Evolutionary conservation across 2,113 vertebrate genomes (phyloP), one percentile per base, ranked within the genome.

Genomic region (Muntiacus muntjak): DNA sequence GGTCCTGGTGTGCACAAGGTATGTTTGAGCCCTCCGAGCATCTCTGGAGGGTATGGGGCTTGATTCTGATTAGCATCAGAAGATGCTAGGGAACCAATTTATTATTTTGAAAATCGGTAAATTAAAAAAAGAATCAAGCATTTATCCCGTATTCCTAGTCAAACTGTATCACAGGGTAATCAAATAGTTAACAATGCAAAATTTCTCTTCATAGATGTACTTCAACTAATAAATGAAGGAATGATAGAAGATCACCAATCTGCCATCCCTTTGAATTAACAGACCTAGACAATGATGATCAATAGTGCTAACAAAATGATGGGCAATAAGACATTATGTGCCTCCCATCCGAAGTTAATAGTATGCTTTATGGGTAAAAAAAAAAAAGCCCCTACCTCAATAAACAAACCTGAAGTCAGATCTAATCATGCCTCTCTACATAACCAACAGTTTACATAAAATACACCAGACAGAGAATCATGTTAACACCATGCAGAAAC

Each of bases 31-130:
- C 67, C 67, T 40, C 67, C 23, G 11, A 71, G n/a, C 67, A 40
- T 71, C n/a, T 71, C 67, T 40, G 67, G 19, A 0, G 2, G 67
- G n/a, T 71, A 71, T 23, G n/a, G n/a, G n/a, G 19, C 23, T 71
- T 40, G 67, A 71, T 23, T 40, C 19, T 71, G 19, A 71, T 71
- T 71, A 71, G n/a, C 67, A 71, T 89, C 36, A 21, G 62, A 92
- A 25, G 12, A 96, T 95, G 23, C 8, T 26, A 86, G 10, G 23
- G 45, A 92, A 78, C 3, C 36, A 89, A 71, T 58, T 91, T 26
- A 94, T 58, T 92, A 67, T 84, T 94, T 88, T 58, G 23, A 96
- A 97, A 96, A 94, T 47, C 88, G 33, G n/a, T 91, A 88, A 96
- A 94, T 92, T 92, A 45, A 97, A 30, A 91, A 94, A 67, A 94